Evolutionary conservation across 2,113 vertebrate genomes (phyloP).

Genomic region (rat (Rattus norvegicus)): DNA sequence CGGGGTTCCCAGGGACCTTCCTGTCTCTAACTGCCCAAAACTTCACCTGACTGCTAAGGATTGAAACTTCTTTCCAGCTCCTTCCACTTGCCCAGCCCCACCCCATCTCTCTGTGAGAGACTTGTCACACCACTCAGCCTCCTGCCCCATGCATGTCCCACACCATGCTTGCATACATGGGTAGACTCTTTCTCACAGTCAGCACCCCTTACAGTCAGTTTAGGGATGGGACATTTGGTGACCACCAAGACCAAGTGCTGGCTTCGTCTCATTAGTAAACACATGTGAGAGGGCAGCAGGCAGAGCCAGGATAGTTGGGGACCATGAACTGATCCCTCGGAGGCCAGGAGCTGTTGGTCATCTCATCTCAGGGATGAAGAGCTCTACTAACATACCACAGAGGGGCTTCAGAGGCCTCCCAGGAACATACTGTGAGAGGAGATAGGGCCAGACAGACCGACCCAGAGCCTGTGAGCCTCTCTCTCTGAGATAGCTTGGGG

Average conservation of each 20-base stretch:
- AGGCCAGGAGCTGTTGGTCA: background rate
- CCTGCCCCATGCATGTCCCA: background rate
- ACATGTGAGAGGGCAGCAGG: background rate
- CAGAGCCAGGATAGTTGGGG: background rate
- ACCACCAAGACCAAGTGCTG: background rate
- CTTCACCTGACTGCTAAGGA: background rate
- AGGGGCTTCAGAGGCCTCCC: background rate
- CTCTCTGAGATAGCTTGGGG: background rate
- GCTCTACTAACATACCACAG: background rate
- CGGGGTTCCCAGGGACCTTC: background rate
- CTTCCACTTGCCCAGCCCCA: too few relatives aligned
- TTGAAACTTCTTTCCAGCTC: background rate
- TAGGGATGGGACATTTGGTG: background rate
- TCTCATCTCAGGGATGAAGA: background rate
- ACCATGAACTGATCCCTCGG: too few relatives aligned
- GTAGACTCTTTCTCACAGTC: background rate
- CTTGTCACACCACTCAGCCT: background rate
- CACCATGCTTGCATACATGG: accelerated
- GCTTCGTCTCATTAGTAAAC: background rate
- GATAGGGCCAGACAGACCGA: background rate
- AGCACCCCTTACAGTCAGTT: background rate
- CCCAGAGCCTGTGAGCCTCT: background rate
- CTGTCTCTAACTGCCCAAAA: background rate
- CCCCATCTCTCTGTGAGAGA: accelerated
- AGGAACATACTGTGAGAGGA: background rate